Conservation (phyloP, 2,797 vertebrate species). For the Cryptoprocta ferox region DNA sequence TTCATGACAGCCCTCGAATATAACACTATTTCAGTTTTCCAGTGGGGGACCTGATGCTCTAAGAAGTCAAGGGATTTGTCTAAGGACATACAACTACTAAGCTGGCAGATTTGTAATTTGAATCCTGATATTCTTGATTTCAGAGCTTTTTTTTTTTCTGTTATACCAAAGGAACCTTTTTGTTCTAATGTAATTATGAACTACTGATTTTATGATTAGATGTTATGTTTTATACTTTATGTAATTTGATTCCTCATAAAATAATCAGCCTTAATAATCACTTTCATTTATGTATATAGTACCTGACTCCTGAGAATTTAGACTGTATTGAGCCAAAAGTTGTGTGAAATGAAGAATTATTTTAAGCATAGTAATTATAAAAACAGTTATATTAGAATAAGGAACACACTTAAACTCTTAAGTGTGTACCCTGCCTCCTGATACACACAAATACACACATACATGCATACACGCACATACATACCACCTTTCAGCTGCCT, state of each 20-base stretch:
- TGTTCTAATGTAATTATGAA: neutral
- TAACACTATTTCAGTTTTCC: neutral
- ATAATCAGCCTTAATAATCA: neutral
- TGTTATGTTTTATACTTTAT: neutral
- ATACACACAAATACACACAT: neutral
- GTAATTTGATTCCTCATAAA: slow-evolving; percentile 37
- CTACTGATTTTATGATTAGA: slow-evolving; percentile 20
- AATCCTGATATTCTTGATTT: neutral
- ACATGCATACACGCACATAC: neutral
- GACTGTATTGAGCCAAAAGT: neutral
- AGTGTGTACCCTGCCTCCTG: neutral
- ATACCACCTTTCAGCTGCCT: neutral
- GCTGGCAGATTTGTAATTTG: neutral
- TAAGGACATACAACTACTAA: neutral
- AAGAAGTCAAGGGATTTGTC: neutral
- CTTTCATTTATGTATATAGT: slow-evolving; percentile 18
- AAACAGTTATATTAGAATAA: neutral
- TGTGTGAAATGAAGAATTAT: neutral
- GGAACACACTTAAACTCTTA: neutral
- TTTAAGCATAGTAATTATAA: neutral
- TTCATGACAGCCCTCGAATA: neutral
- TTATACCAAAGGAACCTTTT: neutral
- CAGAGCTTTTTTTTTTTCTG: neutral
- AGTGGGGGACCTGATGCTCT: neutral
- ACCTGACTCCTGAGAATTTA: slow-evolving; percentile 29